These are phyloP conservation scores for Parthenolecanium corni DNA, from an alignment of 2,888 invertebrate species.

Conservation along the genomic window DNA sequence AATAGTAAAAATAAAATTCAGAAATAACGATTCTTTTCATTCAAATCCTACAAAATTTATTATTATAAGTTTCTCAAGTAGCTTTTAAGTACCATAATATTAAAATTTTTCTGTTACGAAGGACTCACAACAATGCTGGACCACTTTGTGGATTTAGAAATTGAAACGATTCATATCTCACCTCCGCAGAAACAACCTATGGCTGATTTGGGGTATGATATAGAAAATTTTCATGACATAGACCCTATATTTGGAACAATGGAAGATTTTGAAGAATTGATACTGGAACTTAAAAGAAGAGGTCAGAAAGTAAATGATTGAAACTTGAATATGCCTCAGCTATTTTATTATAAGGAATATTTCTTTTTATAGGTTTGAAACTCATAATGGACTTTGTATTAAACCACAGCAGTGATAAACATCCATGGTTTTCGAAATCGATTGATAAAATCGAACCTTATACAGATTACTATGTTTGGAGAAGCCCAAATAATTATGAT, in stretches of 20 bases:
- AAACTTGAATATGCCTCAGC: no score
- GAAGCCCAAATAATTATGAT: conserved; percentile 32
- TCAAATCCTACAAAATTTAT: no score
- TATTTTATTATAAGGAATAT: no score
- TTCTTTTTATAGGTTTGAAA: conserved; percentile 33
- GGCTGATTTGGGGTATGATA: not conserved
- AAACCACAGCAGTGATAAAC: conserved; percentile 39
- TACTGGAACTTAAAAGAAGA: not conserved
- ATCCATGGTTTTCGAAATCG: conserved; percentile 44
- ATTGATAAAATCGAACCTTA: conserved; percentile 36
- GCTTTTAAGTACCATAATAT: no score
- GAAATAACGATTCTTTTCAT: no score
- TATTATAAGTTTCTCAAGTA: no score
- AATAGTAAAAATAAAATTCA: no score
- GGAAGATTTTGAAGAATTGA: not conserved
- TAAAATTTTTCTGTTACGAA: not conserved
- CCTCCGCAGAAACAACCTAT: not conserved
- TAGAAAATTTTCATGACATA: not conserved
- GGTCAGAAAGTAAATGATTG: no score
- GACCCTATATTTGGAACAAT: not conserved
- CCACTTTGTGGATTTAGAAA: not conserved
- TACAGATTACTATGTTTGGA: conserved; percentile 44
- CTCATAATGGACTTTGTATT: conserved; percentile 36
- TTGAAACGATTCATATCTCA: not conserved
- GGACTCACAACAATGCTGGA: not conserved